Percentiles rank a stretch among this genome's conserved stretches.
phyloP scores from a whole-genome alignment of 2,797 vertebrate genomes.

The Crenichthys baileyi region DNA sequence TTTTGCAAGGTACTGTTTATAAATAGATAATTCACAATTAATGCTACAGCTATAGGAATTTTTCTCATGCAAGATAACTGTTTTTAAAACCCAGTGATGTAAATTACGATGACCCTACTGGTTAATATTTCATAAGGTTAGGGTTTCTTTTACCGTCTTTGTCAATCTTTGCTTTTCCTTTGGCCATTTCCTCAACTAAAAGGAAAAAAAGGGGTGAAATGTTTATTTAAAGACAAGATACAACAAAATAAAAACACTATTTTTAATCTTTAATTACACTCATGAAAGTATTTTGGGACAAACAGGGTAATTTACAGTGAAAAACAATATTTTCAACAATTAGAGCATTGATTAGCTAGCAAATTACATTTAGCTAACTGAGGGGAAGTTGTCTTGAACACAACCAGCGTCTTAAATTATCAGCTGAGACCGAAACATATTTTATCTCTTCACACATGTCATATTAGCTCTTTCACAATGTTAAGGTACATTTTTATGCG shows the following conservation, averaged over 20 bases:
- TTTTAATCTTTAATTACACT: background rate
- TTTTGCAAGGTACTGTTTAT: background rate
- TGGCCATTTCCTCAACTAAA: constrained; percentile 51
- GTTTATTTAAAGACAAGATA: background rate
- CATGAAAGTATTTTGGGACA: background rate
- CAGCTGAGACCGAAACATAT: background rate
- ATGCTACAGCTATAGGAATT: no score
- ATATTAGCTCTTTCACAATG: background rate
- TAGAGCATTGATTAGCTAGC: constrained; percentile 20
- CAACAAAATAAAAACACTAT: background rate
- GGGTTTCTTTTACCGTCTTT: constrained; percentile 48
- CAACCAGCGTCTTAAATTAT: background rate
- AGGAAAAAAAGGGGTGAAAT: background rate
- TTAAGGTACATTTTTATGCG: background rate
- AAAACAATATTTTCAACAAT: background rate
- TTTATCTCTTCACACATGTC: background rate
- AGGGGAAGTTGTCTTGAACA: background rate
- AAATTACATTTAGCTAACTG: constrained; percentile 11
- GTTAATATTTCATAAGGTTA: background rate
- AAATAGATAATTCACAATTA: background rate
- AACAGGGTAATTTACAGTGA: background rate
- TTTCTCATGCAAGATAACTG: background rate
- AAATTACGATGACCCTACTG: background rate
- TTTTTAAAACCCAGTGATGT: background rate
- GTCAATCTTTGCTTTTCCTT: constrained; percentile 48